A percentile compares a stretch with the other conserved stretches of the same genome.
Evolutionary conservation across 2,888 invertebrate species (phyloP).

Genomic region (Drosophila crucigera): DNA sequence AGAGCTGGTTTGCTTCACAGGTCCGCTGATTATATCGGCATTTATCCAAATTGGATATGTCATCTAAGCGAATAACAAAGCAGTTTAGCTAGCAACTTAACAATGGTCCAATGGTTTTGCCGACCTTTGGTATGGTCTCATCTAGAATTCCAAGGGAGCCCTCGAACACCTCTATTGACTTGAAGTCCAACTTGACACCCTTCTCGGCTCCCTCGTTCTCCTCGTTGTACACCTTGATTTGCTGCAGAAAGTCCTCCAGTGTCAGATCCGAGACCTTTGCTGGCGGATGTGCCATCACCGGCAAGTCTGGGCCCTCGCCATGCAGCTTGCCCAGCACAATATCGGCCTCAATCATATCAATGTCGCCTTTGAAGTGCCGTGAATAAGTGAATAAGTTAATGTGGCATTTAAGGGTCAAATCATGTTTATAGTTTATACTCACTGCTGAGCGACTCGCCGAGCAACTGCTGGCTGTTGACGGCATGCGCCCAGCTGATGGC

Average conservation of each 20-base stretch:
- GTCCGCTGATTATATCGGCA: conserved; percentile 92
- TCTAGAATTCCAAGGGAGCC: conserved; percentile 86
- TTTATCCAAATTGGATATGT: conserved; percentile 93
- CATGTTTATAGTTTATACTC: conserved; percentile 55
- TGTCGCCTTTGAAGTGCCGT: conserved; percentile 84
- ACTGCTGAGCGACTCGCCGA: conserved; percentile 88
- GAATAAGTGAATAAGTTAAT: neutral
- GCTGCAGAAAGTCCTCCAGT: conserved; percentile 89
- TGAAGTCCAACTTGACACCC: conserved; percentile 96
- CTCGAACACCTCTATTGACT: conserved; percentile 90
- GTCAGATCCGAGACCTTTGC: conserved; percentile 90
- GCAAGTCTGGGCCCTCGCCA: conserved; percentile 86
- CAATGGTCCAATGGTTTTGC: neutral
- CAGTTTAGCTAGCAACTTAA: neutral
- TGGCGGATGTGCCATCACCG: conserved; percentile 96
- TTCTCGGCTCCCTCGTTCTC: conserved; percentile 86
- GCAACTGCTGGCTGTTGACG: conserved; percentile 89
- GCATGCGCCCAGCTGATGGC: conserved; percentile 94
- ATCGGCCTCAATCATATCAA: conserved; percentile 95
- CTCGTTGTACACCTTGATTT: conserved; percentile 87
- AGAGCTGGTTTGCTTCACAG: conserved; percentile 87
- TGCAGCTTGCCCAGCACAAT: conserved; percentile 89
- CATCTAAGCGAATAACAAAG: conserved; percentile 85
- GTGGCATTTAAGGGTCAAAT: neutral
- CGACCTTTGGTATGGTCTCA: conserved; percentile 84